phyloP scores from a whole-genome alignment of 2,888 invertebrate species.

The Pandemis heparana region DNA sequence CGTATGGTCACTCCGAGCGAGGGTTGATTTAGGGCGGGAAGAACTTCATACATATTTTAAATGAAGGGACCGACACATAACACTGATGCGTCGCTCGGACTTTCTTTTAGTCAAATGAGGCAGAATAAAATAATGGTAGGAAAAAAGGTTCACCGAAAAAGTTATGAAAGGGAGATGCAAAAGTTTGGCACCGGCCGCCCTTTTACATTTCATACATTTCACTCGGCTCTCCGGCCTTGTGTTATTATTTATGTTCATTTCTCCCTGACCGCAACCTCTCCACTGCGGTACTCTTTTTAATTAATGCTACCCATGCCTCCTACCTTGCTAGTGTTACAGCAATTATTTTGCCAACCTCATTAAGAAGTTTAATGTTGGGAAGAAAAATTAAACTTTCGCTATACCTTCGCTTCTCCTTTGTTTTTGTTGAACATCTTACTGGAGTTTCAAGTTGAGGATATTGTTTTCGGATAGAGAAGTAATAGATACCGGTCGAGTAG shows the following conservation, averaged over 20 bases:
- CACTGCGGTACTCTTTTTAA: conserved; percentile 76
- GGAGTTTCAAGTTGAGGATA: conserved; percentile 2
- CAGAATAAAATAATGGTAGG: conserved; percentile 80
- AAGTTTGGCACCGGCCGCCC: conserved; percentile 73
- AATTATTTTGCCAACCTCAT: conserved; percentile 82
- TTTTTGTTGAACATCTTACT: conserved; percentile 15
- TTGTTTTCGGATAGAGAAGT: conserved; percentile 14
- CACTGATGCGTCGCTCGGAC: conserved; percentile 71
- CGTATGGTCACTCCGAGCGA: conserved; percentile 37
- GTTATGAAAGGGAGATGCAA: conserved; percentile 79
- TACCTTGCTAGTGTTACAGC: conserved; percentile 81
- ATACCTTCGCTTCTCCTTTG: conserved; percentile 24
- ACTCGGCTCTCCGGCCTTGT: conserved; percentile 66
- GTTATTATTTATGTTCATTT: conserved; percentile 81
- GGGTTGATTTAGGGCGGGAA: conserved; percentile 63
- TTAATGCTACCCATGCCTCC: conserved; percentile 76
- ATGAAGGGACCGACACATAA: conserved; percentile 72
- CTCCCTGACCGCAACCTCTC: conserved; percentile 73
- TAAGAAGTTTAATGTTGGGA: conserved; percentile 76
- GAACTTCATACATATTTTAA: conserved; percentile 78
- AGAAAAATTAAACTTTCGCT: conserved; percentile 57
- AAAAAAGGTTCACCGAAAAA: conserved; percentile 80
- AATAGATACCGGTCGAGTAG: neutral
- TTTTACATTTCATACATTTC: conserved; percentile 76
- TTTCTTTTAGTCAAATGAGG: conserved; percentile 83